Evolutionary conservation across 1,140 invertebrate species (phyloP), one percentile per base, ranked within the genome.

Genomic region (Papilio polytes): DNA sequence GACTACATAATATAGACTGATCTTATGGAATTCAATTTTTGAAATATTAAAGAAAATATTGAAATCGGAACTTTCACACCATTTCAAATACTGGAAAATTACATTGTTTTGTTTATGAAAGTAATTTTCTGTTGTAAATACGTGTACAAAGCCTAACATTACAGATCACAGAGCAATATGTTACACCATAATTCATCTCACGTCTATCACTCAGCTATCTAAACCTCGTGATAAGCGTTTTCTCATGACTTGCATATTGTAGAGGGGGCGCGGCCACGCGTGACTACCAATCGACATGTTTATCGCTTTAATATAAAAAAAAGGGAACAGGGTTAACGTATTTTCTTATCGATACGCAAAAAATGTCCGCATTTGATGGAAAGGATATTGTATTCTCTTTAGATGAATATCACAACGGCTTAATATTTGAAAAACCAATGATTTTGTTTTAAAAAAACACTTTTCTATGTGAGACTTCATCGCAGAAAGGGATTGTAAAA

Each of bases 221-320:
- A 88, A 88, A 85, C 83, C 85, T 85, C 85, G 90, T 89, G 93
- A 93, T 94, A 94, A 94, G 92, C 93, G 92, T 89, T 91, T 93
- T 94, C 92, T 91, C 92, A 91, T 95, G 92, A 95, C 93, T 94
- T 94, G 93, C 92, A 95, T 94, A 94, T 94, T 90, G 82, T 81
- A 82, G 81, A 90, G 90, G 92, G 93, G 89, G 90, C 83, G 90
- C 89, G 90, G 85, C 91, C 90, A 90, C 87, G 90, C 92, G 88
- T 93, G 90, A 84, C 85, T 86, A 88, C 80, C 85, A 89, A 95
- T 94, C 94, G 92, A 94, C 94, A 94, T 94, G 91, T 94, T 94
- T 94, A 94, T 94, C 94, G 93, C 92, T 90, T 94, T 95, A 94
- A 94, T 94, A 94, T 94, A 94, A 94, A 94, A 95, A 92, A 95